Evolutionary conservation across 2,113 vertebrate species (phyloP).

Genomic region (Uropsilus gracilis): DNA sequence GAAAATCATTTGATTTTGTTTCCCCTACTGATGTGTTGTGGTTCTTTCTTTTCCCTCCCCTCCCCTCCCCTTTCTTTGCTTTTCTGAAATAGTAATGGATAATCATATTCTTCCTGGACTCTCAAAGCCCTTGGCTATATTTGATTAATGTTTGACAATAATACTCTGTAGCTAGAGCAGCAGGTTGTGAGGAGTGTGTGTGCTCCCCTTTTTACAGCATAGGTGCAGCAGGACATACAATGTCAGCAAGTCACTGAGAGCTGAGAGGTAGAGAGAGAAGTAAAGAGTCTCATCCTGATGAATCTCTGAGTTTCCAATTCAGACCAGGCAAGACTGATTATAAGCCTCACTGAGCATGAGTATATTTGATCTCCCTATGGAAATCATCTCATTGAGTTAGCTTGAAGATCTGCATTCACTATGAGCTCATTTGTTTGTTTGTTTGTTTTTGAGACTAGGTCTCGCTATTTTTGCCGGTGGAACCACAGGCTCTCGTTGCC

Average conservation of each 20-base stretch:
- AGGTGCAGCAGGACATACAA: background rate
- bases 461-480: too few species aligned
- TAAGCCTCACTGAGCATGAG: background rate
- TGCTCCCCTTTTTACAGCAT: background rate
- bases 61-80: too few species aligned
- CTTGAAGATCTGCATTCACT: background rate
- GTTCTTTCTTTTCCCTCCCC: background rate
- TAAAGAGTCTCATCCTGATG: background rate
- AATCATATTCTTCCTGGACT: background rate
- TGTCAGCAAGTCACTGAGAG: background rate
- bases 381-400: background rate
- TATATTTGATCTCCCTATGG: background rate
- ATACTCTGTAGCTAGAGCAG: background rate
- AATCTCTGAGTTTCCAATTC: background rate
- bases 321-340: background rate
- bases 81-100: conserved; percentile 17
- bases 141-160: background rate
- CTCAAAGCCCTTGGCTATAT: background rate
- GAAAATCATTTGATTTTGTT: conserved; percentile 14
- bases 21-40: background rate
- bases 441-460: too few species aligned
- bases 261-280: background rate
- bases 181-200: background rate
- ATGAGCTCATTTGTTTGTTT: too few species aligned
- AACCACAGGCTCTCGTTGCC: too few species aligned